These are phyloP conservation scores for Catalaphyllia jardinei DNA, from an alignment of 64 coral and sea anemone species.

Conservation along the genomic window DNA sequence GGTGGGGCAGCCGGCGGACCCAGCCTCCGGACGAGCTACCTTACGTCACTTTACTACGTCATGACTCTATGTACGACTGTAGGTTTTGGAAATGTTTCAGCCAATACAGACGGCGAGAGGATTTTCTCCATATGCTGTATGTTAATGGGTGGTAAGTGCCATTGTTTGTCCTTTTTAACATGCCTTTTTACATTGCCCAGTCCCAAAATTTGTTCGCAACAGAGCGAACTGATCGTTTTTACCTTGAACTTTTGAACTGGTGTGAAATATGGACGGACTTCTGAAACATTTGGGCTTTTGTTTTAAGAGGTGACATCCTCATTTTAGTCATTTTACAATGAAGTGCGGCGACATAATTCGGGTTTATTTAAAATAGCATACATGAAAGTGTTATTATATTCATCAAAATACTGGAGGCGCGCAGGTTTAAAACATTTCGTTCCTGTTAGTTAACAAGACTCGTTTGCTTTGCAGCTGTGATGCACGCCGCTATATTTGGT, in stretches of 20 bases:
- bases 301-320: too few species aligned
- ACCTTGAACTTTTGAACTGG: too few species aligned
- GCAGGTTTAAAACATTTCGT: too few species aligned
- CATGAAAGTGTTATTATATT: too few species aligned
- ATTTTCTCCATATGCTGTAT: slow-evolving; percentile 93
- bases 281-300: too few species aligned
- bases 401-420: too few species aligned
- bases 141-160: slow-evolving; percentile 86
- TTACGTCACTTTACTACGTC: slow-evolving; percentile 98
- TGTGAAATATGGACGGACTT: too few species aligned
- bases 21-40: slow-evolving; percentile 64
- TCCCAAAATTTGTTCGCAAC: too few species aligned
- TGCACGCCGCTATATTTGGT: slow-evolving; percentile 97
- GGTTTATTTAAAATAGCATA: too few species aligned
- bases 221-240: too few species aligned
- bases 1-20: slow-evolving; percentile 40
- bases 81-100: slow-evolving; percentile 87
- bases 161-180: background rate
- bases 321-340: too few species aligned
- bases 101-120: slow-evolving; percentile 82
- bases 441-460: background rate
- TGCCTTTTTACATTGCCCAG: background rate
- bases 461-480: slow-evolving; percentile 71
- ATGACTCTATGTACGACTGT: slow-evolving; percentile 96
- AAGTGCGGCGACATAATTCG: too few species aligned